Base-by-base conservation (phyloP, 2,113 vertebrate genomes). In the Eulacestoma nigropectus region DNA sequence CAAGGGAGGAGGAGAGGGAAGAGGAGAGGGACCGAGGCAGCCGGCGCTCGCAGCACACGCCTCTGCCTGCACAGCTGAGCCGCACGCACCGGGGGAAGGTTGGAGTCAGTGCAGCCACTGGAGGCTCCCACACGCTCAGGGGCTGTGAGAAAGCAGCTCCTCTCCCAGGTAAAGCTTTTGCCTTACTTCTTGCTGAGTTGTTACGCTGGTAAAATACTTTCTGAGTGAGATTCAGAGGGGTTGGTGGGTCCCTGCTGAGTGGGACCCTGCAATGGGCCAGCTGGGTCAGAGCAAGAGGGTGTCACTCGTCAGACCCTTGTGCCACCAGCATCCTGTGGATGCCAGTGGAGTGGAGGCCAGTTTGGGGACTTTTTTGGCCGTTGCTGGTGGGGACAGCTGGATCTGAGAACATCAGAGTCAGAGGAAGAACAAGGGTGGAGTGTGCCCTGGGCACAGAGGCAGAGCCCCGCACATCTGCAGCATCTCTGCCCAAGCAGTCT, bases 131-230 rank as follows among this genome's bases (percentile, higher is more conserved):
- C 21, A 50, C 4, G 13, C 49, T 33, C 49, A 5, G 37, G 27
- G 19, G 60, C 68, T 57, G 33, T 1, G 22, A 18, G 29, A 47
- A 44, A 84, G 62, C 77, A 59, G 59, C 82, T 13, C 57, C 26
- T 50, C 57, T 20, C 73, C 41, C 94, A 97, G 97, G 97, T 97
- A 97, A 97, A 77, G 55, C 30, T 87, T 95, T 79, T 84, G 44
- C 47, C 77, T 95, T 88, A 46, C 84, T 94, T 76, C 92, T 56
- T 13, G 7, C 37, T 35, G 47, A 69, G 25, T 64, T 72, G 41
- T 44, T 69, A 13, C 0, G 0, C 11, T 21, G 27, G 49, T 84
- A 63, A 75, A 85, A 70, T 35, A 90, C 75, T 94, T 80, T 63
- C 32, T 21, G 20, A 30, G 33, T 9, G 69, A 67, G 52, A 23